Percentiles rank a stretch among this genome's conserved stretches.
Evolutionary conservation across 2,113 vertebrate genomes (phyloP).

Genomic region (Nansenia antarctica): DNA sequence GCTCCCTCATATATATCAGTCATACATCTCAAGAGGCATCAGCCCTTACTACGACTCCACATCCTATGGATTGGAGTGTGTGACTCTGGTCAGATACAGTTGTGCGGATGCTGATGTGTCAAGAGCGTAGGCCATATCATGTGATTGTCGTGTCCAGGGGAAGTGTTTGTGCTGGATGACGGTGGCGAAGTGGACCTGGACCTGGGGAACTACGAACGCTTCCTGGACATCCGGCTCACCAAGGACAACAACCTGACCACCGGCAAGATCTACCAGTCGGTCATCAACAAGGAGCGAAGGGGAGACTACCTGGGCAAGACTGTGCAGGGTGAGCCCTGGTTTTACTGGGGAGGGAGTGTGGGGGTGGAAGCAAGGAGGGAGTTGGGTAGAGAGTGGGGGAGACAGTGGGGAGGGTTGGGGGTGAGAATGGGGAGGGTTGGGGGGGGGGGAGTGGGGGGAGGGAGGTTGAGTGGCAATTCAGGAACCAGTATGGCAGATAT

Average conservation of each 20-base stretch:
- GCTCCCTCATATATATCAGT: too few species aligned
- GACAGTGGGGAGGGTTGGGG: not conserved
- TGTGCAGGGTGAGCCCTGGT: constrained; percentile 83
- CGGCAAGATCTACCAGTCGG: constrained; percentile 95
- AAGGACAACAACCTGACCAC: constrained; percentile 98
- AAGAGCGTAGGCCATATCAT: too few species aligned
- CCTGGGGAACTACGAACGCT: constrained; percentile 95
- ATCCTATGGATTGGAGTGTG: too few species aligned
- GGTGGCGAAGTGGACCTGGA: constrained; percentile 97
- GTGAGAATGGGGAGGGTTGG: not conserved
- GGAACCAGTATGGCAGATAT: too few species aligned
- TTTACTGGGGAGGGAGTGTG: not conserved
- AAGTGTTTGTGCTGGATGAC: constrained; percentile 95
- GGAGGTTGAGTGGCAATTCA: too few species aligned
- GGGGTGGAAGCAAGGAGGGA: not conserved
- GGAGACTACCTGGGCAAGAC: constrained; percentile 98
- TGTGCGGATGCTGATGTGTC: too few species aligned
- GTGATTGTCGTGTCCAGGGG: constrained; percentile 76
- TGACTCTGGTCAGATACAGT: not conserved
- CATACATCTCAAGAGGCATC: too few species aligned
- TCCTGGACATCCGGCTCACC: constrained; percentile 94
- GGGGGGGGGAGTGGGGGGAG: too few species aligned
- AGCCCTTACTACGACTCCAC: too few species aligned
- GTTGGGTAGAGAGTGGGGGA: too few species aligned
- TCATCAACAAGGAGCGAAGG: constrained; percentile 95